Percentiles rank a stretch among this genome's conserved stretches.
phyloP scores from a whole-genome alignment of 1,140 invertebrate species.

The Sarcophaga bullata region DNA sequence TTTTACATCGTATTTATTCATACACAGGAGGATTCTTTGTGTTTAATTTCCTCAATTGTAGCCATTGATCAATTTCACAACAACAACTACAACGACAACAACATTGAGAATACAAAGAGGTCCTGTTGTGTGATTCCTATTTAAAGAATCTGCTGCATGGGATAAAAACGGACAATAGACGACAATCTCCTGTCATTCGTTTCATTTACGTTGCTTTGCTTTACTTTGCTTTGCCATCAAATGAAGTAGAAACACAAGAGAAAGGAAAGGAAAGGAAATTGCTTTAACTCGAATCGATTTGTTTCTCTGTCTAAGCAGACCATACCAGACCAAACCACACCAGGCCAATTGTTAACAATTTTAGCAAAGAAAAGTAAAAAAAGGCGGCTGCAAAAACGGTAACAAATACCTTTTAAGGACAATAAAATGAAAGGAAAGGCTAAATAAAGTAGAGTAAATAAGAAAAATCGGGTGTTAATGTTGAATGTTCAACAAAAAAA shows the following conservation, averaged over 20 bases:
- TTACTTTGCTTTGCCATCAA: not conserved
- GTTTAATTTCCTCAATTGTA: too few relatives aligned
- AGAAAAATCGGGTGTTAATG: too few relatives aligned
- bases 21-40: too few relatives aligned
- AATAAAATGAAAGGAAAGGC: not conserved
- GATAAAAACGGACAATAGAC: not conserved
- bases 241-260: not conserved
- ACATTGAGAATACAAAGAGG: not conserved
- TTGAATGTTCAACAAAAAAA: too few relatives aligned
- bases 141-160: not conserved
- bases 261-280: not conserved
- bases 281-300: not conserved
- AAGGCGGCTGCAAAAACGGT: not conserved
- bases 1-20: too few relatives aligned
- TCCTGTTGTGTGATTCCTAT: not conserved
- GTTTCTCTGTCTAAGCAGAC: too few relatives aligned
- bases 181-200: not conserved
- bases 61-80: too few relatives aligned
- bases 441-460: too few relatives aligned
- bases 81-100: too few relatives aligned
- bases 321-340: too few relatives aligned
- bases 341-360: slow-evolving; percentile 1
- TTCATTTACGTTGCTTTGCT: not conserved
- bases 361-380: not conserved
- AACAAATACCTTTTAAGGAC: not conserved